Base-by-base conservation (phyloP, 2,797 vertebrate species). In the Telmatherina bonti region DNA sequence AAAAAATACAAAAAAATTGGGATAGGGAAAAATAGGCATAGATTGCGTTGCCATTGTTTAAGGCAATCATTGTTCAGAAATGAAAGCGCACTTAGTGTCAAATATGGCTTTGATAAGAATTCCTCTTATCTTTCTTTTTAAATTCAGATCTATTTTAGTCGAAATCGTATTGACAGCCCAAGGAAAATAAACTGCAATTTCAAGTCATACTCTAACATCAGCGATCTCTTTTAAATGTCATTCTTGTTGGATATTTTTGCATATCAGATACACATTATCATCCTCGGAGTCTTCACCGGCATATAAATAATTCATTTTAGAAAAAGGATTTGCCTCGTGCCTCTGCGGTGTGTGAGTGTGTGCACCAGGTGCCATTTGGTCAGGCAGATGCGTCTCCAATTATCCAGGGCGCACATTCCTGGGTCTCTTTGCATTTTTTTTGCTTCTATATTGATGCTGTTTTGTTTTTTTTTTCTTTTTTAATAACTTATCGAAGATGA, bases 281-380 rank as follows among this genome's bases (percentile, higher is more conserved):
- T 30, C 11, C 3, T 30, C 36, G 70, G 62, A 54, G 68, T 78
- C 53, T 59, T 76, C 56, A 43, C 22, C 2, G 2, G 5, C 12
- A 31, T 49, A 82, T 91, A 56, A 90, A 91, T 93, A 83, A 90
- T 91, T 88, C 24, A 90, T 78, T 51, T 73, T 22, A 59, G 83
- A 78, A 82, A 86, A 85, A 76, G 63, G 82, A 88, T 85, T 90
- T 88, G 88, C 76, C 70, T 70, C 67, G 65, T 72, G 74, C 55
- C 47, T 60, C 38, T 53, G 51, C 53, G 27, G 62, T 31, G 47
- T 58, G 52, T 64, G 52, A 20, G 67, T 67, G 49, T 61, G 83
- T 78, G 82, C 86, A 86, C 86, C 84, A 88, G 90, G 72, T 84
- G 81, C 88, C 76, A 67, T 76, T 82, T 60, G 82, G 69, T 77